These are phyloP conservation scores for Delphinapterus leucas DNA, from an alignment of 2,113 vertebrate species.

Conservation along the genomic window DNA sequence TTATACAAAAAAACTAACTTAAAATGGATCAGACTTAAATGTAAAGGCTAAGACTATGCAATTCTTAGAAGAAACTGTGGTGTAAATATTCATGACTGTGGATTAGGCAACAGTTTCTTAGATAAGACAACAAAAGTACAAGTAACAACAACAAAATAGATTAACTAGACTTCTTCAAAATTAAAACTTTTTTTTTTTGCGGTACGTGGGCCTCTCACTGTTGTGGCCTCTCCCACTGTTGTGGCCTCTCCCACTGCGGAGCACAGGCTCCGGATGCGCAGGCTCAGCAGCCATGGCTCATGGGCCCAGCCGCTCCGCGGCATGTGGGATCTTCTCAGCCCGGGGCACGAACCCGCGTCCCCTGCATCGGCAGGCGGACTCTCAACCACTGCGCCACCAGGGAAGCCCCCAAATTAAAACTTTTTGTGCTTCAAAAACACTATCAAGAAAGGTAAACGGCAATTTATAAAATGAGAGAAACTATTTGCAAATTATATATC, in stretches of 20 bases:
- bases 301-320: too few relatives aligned
- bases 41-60: neutral
- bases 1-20: neutral
- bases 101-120: neutral
- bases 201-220: too few relatives aligned
- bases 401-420: neutral
- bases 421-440: neutral
- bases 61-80: neutral
- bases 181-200: neutral
- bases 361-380: too few relatives aligned
- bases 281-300: too few relatives aligned
- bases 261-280: too few relatives aligned
- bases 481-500: neutral
- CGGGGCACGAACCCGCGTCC: too few relatives aligned
- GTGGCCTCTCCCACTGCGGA: too few relatives aligned
- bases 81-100: neutral
- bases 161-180: neutral
- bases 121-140: neutral
- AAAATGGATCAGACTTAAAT: neutral
- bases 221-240: too few relatives aligned
- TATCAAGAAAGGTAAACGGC: neutral
- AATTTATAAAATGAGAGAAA: neutral
- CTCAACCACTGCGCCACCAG: too few relatives aligned
- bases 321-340: too few relatives aligned
- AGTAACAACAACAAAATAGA: neutral